These are phyloP conservation scores for Vespertilio murinus DNA, from an alignment of 2,797 vertebrate genomes.

Conservation along the genomic window DNA sequence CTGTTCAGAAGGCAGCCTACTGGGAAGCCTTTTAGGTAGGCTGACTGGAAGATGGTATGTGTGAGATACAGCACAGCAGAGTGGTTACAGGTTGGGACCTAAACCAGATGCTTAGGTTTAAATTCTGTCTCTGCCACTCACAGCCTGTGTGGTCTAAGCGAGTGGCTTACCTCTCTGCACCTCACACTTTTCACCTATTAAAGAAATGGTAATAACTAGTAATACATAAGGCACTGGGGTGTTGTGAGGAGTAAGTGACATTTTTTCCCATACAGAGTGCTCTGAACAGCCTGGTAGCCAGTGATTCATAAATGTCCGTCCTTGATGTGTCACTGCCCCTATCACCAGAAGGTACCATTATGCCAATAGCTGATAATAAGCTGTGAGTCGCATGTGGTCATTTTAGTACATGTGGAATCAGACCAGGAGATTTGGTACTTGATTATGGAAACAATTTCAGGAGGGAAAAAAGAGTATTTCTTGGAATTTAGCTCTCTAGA, in stretches of 20 bases:
- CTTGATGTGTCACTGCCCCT: not conserved
- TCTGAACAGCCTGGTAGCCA: not conserved
- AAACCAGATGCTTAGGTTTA: not conserved
- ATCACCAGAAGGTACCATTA: not conserved
- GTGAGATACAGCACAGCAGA: not conserved
- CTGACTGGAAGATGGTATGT: not conserved
- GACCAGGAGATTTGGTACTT: not conserved
- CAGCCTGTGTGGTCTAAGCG: not conserved
- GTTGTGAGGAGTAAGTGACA: not conserved
- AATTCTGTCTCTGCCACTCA: not conserved
- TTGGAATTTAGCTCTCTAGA: not conserved
- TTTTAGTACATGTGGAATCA: not conserved
- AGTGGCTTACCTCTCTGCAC: not conserved
- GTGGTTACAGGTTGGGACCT: not conserved
- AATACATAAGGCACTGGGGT: not conserved
- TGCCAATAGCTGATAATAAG: not conserved
- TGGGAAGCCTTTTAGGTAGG: not conserved
- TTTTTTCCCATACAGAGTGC: not conserved
- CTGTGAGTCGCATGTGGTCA: not conserved
- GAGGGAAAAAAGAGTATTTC: not conserved
- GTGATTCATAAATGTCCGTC: not conserved
- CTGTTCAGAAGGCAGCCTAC: not conserved
- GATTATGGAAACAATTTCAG: not conserved
- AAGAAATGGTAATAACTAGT: not conserved
- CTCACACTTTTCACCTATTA: not conserved